These are phyloP conservation scores for Agrotis clavis DNA, from an alignment of 2,888 invertebrate species.

Conservation along the genomic window DNA sequence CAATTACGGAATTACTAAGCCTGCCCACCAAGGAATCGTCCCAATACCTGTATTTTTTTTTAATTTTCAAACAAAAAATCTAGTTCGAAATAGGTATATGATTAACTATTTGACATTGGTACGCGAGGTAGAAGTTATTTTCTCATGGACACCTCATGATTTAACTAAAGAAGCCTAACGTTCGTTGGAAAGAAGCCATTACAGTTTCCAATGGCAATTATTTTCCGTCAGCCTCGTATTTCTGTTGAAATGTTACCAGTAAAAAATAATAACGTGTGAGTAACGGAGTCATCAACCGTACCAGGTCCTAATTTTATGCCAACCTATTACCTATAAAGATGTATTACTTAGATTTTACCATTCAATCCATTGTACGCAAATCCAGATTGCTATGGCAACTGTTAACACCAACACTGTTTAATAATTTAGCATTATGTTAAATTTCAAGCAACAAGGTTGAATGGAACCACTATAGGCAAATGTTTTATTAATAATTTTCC, in stretches of 20 bases:
- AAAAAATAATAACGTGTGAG: not conserved
- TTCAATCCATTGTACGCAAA: conserved; percentile 24
- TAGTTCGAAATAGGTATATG: conserved; percentile 4
- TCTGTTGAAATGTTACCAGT: conserved; percentile 7
- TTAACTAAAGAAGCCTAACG: conserved; percentile 37
- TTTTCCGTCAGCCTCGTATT: conserved; percentile 15
- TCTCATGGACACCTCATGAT: conserved; percentile 43
- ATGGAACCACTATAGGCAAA: not conserved
- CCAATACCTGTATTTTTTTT: no score
- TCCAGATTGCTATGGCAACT: conserved; percentile 32
- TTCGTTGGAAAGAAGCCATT: conserved; percentile 52
- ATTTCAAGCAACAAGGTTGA: conserved; percentile 1
- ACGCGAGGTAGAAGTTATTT: conserved; percentile 32
- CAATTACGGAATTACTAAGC: no score
- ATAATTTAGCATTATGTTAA: conserved; percentile 24
- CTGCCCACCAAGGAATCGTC: no score
- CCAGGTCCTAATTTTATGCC: not conserved
- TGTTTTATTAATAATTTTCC: not conserved
- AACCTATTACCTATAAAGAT: conserved; percentile 11
- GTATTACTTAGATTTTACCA: conserved; percentile 20
- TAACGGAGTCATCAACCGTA: not conserved
- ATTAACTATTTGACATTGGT: conserved; percentile 22
- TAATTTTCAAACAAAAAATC: no score
- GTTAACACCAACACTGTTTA: conserved; percentile 21
- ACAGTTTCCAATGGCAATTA: conserved; percentile 31